These are phyloP conservation scores for Thripadectes ignobilis DNA, from an alignment of 2,797 vertebrate species.

Conservation along the genomic window DNA sequence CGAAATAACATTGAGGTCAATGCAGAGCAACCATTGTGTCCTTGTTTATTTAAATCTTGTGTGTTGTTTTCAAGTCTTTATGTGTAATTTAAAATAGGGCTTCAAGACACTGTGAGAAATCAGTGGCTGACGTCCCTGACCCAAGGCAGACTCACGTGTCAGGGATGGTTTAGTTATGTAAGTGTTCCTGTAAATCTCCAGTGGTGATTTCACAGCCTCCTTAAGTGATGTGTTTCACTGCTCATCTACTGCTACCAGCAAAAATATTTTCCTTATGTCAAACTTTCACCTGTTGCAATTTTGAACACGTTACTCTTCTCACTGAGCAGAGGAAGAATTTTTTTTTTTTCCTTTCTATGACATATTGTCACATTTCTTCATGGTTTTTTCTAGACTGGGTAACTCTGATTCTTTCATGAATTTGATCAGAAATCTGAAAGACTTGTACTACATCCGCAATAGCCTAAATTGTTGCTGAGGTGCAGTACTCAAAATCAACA, in stretches of 20 bases:
- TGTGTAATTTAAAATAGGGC: background rate
- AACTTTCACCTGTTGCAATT: background rate
- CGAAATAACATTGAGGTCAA: background rate
- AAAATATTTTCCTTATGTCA: background rate
- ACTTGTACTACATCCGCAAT: background rate
- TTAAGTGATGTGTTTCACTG: background rate
- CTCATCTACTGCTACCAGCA: background rate
- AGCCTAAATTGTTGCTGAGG: background rate
- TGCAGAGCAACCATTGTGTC: background rate
- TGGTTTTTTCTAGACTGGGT: background rate
- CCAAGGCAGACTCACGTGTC: background rate
- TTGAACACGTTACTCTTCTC: background rate
- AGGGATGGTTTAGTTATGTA: background rate
- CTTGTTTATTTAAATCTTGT: background rate
- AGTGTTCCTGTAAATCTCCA: background rate
- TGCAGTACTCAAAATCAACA: background rate
- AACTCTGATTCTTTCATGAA: background rate
- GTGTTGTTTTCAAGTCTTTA: background rate
- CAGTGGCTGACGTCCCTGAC: background rate
- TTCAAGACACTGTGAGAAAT: background rate
- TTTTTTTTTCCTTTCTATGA: background rate
- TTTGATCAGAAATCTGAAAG: background rate
- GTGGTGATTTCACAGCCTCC: background rate
- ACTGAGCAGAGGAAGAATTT: background rate
- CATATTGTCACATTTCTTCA: background rate